Evolutionary conservation across 2,797 vertebrate genomes (phyloP).

Genomic region (Cynodonichthys magdalenae): DNA sequence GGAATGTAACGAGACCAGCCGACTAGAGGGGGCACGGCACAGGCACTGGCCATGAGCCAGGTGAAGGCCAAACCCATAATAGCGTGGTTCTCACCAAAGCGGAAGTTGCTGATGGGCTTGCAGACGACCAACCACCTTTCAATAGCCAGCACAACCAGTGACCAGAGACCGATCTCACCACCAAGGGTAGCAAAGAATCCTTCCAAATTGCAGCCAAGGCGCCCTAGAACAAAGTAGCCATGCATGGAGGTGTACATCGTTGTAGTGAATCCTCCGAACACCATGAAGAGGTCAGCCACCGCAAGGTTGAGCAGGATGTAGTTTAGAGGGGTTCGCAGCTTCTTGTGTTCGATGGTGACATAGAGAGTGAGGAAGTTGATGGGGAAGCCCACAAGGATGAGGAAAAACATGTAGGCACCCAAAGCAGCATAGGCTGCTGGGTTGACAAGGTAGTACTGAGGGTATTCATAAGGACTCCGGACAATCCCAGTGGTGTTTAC

Average conservation of each 20-base stretch:
- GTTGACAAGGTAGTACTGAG: conserved; percentile 94
- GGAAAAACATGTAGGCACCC: conserved; percentile 94
- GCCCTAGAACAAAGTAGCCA: conserved; percentile 94
- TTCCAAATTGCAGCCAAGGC: conserved; percentile 90
- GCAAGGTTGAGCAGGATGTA: conserved; percentile 97
- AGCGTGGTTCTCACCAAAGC: conserved; percentile 93
- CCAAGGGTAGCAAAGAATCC: conserved; percentile 95
- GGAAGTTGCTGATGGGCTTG: conserved; percentile 98
- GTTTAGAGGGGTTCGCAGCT: conserved; percentile 95
- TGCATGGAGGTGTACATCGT: conserved; percentile 93
- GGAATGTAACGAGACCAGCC: conserved; percentile 98
- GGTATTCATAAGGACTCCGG: conserved; percentile 91
- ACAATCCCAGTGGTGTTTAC: conserved; percentile 90
- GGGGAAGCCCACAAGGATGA: conserved; percentile 92
- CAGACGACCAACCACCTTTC: conserved; percentile 96
- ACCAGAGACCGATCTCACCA: conserved; percentile 93
- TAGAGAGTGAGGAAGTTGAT: conserved; percentile 98
- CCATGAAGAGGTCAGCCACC: conserved; percentile 94
- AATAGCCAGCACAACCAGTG: conserved; percentile 91
- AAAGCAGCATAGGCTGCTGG: conserved; percentile 89
- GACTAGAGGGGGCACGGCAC: conserved; percentile 85
- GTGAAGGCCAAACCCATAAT: conserved; percentile 88
- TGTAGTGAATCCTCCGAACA: conserved; percentile 93
- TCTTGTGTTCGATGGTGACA: conserved; percentile 96
- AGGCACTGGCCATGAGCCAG: conserved; percentile 89